phyloP scores from a whole-genome alignment of 2,113 vertebrate species.

The rabbit (Oryctolagus cuniculus) region mOryCun1.1 NC_091441.1:54365501-54366000 shows the following conservation, averaged over 20 bases:
- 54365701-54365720: no score
- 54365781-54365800: no score
- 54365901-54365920: neutral
- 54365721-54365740: neutral
- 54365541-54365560: conserved; percentile 92
- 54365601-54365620: neutral
- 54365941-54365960: neutral
- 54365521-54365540: conserved; percentile 91
- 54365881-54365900: neutral
- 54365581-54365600: neutral
- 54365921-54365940: neutral
- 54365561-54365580: neutral
- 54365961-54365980: neutral
- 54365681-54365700: neutral
- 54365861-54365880: neutral
- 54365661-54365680: neutral
- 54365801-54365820: neutral
- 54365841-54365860: neutral
- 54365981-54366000: no score
- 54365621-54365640: neutral
- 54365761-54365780: no score
- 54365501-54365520: conserved; percentile 91
- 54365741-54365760: fast-evolving
- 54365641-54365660: neutral
- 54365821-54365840: neutral